phyloP scores from a whole-genome alignment of 2,797 vertebrate genomes.

The Garrulus glandarius region DNA sequence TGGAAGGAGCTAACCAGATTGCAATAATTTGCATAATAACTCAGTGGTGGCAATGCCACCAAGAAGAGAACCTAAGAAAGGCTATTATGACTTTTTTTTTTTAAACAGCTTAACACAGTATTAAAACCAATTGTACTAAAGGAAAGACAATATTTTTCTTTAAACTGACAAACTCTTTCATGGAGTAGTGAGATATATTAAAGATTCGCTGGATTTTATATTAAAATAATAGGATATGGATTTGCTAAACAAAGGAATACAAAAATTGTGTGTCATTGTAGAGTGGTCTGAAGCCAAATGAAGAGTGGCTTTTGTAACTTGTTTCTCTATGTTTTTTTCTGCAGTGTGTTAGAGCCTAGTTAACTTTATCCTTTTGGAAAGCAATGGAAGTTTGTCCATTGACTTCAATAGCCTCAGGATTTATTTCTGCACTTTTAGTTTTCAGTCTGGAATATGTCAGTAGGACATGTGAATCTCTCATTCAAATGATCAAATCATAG shows the following conservation, averaged over 20 bases:
- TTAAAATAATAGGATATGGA: neutral
- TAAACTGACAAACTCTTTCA: constrained; percentile 49
- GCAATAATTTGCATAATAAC: constrained; percentile 82
- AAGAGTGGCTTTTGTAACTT: neutral
- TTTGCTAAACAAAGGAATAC: neutral
- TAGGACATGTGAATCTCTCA: neutral
- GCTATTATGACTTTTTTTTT: constrained; percentile 57
- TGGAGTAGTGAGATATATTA: neutral
- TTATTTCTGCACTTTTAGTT: neutral
- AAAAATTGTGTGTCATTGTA: neutral
- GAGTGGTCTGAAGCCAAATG: neutral
- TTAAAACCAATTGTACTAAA: constrained; percentile 50
- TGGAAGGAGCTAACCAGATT: constrained; percentile 79
- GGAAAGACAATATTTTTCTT: constrained; percentile 69
- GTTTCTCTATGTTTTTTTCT: neutral
- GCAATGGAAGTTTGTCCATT: neutral
- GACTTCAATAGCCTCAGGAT: neutral
- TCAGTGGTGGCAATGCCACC: constrained; percentile 70
- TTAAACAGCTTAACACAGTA: constrained; percentile 55
- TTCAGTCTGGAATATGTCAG: neutral
- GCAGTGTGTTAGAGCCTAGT: neutral
- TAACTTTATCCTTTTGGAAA: neutral
- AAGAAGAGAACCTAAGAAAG: constrained; percentile 65
- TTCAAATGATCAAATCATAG: neutral
- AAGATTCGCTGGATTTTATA: neutral